phyloP scores from a whole-genome alignment of 23 tunicate genomes.

The Ascidia mentula region DNA sequence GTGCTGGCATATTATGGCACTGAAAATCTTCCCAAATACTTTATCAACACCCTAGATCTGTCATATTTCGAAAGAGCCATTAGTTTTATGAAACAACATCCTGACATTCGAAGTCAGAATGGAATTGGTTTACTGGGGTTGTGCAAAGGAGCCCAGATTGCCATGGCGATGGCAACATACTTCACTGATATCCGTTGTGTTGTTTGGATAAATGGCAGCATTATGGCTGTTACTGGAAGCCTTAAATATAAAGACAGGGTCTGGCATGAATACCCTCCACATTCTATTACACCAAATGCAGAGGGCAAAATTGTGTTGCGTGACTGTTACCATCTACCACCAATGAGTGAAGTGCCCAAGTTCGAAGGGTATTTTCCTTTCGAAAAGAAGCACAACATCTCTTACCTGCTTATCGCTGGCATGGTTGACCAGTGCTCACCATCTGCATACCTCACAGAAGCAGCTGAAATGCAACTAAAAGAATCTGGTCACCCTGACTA shows the following conservation, averaged over 20 bases:
- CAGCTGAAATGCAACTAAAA: neutral
- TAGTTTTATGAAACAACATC: slow-evolving; percentile 17
- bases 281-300: too few species aligned
- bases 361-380: neutral
- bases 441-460: neutral
- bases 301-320: too few species aligned
- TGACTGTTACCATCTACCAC: too few species aligned
- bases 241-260: neutral
- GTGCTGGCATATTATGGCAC: slow-evolving; percentile 41
- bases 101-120: neutral
- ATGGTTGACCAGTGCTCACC: neutral
- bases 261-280: too few species aligned
- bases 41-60: slow-evolving; percentile 7
- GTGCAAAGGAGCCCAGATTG: slow-evolving; percentile 20
- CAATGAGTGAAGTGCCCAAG: too few species aligned
- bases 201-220: neutral
- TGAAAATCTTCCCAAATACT: neutral
- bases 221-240: neutral
- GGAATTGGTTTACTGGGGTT: slow-evolving; percentile 34
- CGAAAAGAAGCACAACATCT: neutral
- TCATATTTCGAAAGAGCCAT: slow-evolving; percentile 40
- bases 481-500: neutral
- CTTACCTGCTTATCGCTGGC: neutral
- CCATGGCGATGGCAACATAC: slow-evolving; percentile 27
- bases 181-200: neutral